A percentile compares a stretch with the other conserved stretches of the same genome.
Conservation (phyloP, 2,888 invertebrate species). For the Eupeodes luniger region DNA sequence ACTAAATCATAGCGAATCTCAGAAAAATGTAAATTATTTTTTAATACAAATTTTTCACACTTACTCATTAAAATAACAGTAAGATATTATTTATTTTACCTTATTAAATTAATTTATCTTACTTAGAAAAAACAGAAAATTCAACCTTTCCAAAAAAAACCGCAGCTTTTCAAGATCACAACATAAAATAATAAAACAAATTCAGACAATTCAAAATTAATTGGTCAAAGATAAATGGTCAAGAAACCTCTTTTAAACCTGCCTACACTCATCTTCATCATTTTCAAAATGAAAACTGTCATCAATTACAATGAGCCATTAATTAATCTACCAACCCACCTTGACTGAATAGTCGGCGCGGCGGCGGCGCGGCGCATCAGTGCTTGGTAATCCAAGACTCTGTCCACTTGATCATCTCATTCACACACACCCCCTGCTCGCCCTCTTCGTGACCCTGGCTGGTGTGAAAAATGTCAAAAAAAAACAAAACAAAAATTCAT, state of each 20-base stretch:
- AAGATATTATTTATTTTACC: no score
- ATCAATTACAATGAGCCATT: constrained; percentile 68
- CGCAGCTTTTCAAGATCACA: background rate
- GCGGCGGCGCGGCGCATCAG: background rate
- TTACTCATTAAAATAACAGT: no score
- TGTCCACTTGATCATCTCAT: constrained; percentile 41
- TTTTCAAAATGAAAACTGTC: constrained; percentile 66
- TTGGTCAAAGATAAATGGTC: constrained; percentile 30
- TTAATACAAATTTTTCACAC: no score
- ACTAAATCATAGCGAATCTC: no score
- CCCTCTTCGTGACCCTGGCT: background rate
- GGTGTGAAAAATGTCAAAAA: constrained; percentile 32
- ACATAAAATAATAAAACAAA: background rate
- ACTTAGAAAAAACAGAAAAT: no score
- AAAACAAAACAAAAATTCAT: constrained; percentile 38
- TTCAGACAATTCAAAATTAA: constrained; percentile 24
- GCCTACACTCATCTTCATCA: constrained; percentile 19
- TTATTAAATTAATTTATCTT: no score
- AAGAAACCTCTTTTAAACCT: background rate
- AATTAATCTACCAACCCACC: constrained; percentile 61
- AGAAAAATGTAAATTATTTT: no score
- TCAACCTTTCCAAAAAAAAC: background rate
- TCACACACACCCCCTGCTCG: background rate
- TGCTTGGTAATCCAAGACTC: constrained; percentile 52
- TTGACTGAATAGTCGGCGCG: no score